A percentile compares a stretch with the other conserved stretches of the same genome.
phyloP scores from a whole-genome alignment of 2,888 invertebrate genomes.

The Dyspetes luteomarginatus region DNA sequence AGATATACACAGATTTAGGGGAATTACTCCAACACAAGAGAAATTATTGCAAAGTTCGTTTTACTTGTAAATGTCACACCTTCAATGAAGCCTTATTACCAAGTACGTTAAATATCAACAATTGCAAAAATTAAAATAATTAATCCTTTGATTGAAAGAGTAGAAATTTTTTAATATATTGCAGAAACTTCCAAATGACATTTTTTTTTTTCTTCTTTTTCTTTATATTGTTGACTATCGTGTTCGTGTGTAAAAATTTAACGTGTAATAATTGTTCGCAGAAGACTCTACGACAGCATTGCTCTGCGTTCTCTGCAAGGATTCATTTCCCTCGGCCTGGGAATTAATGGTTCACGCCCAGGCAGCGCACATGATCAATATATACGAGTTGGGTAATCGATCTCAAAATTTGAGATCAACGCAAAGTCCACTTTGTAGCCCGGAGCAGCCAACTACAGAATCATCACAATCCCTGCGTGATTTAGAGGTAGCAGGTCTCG shows the following conservation, averaged over 20 bases:
- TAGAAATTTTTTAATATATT: no score
- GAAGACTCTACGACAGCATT: conserved; percentile 84
- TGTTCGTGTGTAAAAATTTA: background rate
- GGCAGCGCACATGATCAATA: conserved; percentile 88
- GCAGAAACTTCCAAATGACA: background rate
- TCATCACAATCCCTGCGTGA: conserved; percentile 73
- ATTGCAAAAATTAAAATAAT: conserved; percentile 1
- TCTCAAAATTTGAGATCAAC: conserved; percentile 77
- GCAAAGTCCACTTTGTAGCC: conserved; percentile 78
- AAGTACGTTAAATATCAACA: conserved; percentile 80
- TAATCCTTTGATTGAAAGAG: background rate
- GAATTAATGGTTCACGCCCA: conserved; percentile 89
- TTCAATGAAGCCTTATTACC: conserved; percentile 84
- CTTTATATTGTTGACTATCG: background rate
- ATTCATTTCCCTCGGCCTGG: conserved; percentile 88
- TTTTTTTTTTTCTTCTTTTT: background rate
- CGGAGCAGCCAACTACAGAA: conserved; percentile 76
- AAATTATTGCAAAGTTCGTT: conserved; percentile 88
- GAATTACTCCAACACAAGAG: conserved; percentile 90
- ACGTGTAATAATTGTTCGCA: conserved; percentile 32
- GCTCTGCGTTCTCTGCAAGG: conserved; percentile 88
- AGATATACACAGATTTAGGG: conserved; percentile 89
- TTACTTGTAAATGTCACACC: conserved; percentile 88
- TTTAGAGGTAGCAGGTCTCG: conserved; percentile 35
- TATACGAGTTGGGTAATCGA: conserved; percentile 86